A percentile compares a stretch with the other conserved stretches of the same genome.
These are phyloP conservation scores for Lophura nycthemera DNA, from an alignment of 2,113 vertebrate species.

Conservation along the genomic window DNA sequence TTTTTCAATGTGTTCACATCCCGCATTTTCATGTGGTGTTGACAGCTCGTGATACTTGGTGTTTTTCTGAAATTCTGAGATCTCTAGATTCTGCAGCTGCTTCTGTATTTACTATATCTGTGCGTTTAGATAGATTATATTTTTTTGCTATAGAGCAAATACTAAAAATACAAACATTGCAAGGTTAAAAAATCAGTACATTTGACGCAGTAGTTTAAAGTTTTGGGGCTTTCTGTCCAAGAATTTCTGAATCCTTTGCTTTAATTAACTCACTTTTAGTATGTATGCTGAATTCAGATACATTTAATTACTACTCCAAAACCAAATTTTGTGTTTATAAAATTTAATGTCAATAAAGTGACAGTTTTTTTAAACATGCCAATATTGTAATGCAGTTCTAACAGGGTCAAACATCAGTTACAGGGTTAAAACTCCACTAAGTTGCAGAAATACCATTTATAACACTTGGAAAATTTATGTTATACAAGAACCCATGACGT, in stretches of 20 bases:
- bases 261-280: neutral
- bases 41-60: neutral
- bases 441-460: neutral
- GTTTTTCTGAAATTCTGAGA: neutral
- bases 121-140: neutral
- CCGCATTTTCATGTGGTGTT: neutral
- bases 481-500: neutral
- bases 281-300: neutral
- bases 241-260: neutral
- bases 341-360: neutral
- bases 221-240: neutral
- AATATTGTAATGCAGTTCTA: neutral
- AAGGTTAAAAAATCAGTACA: neutral
- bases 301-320: neutral
- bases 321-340: neutral
- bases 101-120: neutral
- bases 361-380: neutral
- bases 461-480: neutral
- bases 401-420: neutral
- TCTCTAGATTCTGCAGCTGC: neutral
- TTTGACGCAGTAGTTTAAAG: neutral
- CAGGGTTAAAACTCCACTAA: neutral
- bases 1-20: neutral
- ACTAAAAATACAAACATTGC: neutral
- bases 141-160: neutral